These are phyloP conservation scores for Alectura lathami DNA, from an alignment of 2,113 vertebrate species.

Conservation along the genomic window DNA sequence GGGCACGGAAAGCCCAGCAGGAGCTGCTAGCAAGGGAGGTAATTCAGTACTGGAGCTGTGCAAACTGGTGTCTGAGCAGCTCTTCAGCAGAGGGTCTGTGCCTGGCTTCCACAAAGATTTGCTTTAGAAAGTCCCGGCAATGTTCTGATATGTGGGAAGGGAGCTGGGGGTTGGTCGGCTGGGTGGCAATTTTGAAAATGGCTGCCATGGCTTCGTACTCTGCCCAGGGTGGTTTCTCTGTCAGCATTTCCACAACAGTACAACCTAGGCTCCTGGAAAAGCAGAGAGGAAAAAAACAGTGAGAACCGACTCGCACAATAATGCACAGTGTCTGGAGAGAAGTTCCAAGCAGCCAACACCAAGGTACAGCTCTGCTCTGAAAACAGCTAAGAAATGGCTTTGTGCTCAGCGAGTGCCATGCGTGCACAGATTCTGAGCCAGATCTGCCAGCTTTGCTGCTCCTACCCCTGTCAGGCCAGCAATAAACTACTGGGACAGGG, in stretches of 20 bases:
- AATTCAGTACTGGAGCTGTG: slow-evolving; percentile 90
- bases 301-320: background rate
- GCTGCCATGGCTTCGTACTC: slow-evolving; percentile 97
- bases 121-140: slow-evolving; percentile 89
- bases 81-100: slow-evolving; percentile 94
- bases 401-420: background rate
- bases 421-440: background rate
- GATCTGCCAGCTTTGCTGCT: background rate
- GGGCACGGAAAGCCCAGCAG: background rate
- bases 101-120: slow-evolving; percentile 95
- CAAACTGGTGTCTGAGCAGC: slow-evolving; percentile 93
- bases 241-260: slow-evolving; percentile 97
- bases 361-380: background rate
- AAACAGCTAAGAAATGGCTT: fast-evolving
- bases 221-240: slow-evolving; percentile 96
- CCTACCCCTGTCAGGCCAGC: background rate
- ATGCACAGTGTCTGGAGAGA: background rate
- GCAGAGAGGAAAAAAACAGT: background rate
- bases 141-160: slow-evolving; percentile 90
- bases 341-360: background rate
- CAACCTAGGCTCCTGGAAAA: slow-evolving; percentile 90
- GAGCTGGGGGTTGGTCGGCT: slow-evolving; percentile 93
- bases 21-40: slow-evolving; percentile 55
- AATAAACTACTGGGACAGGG: background rate
- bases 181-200: slow-evolving; percentile 97